phyloP scores from a whole-genome alignment of 2,797 vertebrate genomes.

The Poecilia picta region DNA sequence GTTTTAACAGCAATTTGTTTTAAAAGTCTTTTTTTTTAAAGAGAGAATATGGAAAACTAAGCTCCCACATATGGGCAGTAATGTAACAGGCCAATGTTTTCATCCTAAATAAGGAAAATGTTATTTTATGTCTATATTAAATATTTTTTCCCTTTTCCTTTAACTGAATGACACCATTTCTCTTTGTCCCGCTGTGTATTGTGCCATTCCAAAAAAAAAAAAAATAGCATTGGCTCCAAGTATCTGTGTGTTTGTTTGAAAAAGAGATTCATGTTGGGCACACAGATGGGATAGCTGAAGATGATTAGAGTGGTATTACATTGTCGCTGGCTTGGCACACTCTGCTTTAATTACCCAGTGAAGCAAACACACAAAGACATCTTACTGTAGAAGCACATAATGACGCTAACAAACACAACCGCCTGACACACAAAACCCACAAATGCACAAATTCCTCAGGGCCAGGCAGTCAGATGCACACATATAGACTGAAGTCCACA shows the following conservation, averaged over 20 bases:
- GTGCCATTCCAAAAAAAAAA: conserved; percentile 3
- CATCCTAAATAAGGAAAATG: background rate
- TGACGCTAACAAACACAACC: conserved; percentile 16
- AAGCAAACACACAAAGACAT: conserved; percentile 51
- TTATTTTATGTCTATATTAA: conserved; percentile 2
- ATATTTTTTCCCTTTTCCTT: conserved; percentile 8
- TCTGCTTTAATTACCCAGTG: conserved; percentile 61
- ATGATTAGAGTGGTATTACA: conserved; percentile 77
- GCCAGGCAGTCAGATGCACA: background rate
- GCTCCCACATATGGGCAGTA: background rate
- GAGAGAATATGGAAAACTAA: background rate
- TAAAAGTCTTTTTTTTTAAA: background rate
- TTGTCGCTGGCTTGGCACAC: conserved; percentile 63
- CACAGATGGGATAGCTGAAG: conserved; percentile 73
- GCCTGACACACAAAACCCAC: conserved; percentile 11
- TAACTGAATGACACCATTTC: conserved; percentile 8
- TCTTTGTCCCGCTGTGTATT: conserved; percentile 6
- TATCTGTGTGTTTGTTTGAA: conserved; percentile 19
- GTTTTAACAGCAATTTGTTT: background rate
- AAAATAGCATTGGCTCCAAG: background rate
- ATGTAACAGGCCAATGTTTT: background rate
- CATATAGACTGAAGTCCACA: background rate
- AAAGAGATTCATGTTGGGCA: conserved; percentile 45
- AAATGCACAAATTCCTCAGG: background rate
- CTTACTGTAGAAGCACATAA: conserved; percentile 29